Evolutionary conservation across 2,888 invertebrate genomes (phyloP), one percentile per base, ranked within the genome.

Genomic region (Sphaeridia pumilis): DNA sequence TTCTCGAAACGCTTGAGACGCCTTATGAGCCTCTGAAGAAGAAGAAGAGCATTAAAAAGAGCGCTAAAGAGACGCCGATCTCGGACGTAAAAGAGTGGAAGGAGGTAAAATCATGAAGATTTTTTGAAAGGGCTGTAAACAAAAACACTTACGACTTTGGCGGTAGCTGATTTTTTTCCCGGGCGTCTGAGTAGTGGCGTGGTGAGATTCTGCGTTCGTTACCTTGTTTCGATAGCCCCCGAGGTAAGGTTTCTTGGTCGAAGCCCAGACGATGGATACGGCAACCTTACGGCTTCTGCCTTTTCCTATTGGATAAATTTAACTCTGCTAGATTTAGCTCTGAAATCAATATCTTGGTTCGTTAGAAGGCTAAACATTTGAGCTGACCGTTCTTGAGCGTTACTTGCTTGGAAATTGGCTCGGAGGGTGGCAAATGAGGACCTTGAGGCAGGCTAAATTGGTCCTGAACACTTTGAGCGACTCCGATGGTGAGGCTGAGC

Each of bases 131-230:
- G 7, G 7, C 20, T 41, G 17, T 41, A 7, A 17, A 41, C 7
- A 17, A 20, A 20, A 17, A 38, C 7, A 41, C 47, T 21, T 28
- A 52, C 52, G 46, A n/a, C 21, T 52, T 4, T 52, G 41, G 17
- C 41, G 24, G 20, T 35, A 31, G 20, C 38, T 21, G 14, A 14
- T 41, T 31, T 52, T 52, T 20, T 28, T 4, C 10, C 24, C 7
- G 3, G 38, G 36, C 34, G 90, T 90, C 73, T 92, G 90, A 0
- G 85, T 81, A 58, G 77, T 81, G 2, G 87, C 90, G 71, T 93
- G 83, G 64, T 86, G 80, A 68, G 82, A 92, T 65, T 82, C 77
- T 7, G 76, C 70, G 22, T 82, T 81, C 51, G 82, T 84, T 48
- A 75, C 68, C 61, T 76, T 77, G 69, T 92, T 78, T 55, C 77